These are phyloP conservation scores for Varanus salvator DNA, from an alignment of 2,113 vertebrate species.

Conservation along the genomic window DNA sequence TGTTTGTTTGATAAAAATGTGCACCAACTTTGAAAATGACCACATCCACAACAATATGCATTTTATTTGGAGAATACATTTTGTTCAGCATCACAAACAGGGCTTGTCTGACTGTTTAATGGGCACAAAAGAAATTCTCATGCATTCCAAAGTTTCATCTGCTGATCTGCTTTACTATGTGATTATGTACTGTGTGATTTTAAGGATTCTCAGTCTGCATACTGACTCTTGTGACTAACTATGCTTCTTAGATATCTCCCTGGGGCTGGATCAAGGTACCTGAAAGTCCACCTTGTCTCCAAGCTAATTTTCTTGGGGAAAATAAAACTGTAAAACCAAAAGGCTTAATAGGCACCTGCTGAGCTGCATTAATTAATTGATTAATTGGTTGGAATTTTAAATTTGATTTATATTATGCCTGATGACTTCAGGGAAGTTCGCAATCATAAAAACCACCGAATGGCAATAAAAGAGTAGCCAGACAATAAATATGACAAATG, in stretches of 20 bases:
- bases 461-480: too few relatives aligned
- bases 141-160: not conserved
- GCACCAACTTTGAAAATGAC: too few relatives aligned
- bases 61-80: too few relatives aligned
- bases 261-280: not conserved
- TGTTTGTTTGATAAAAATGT: too few relatives aligned
- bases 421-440: too few relatives aligned
- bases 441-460: too few relatives aligned
- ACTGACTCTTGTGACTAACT: not conserved
- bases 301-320: conserved; percentile 28
- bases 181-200: not conserved
- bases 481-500: too few relatives aligned
- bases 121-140: too few relatives aligned
- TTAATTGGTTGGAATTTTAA: not conserved
- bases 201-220: not conserved
- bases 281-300: not conserved
- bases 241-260: conserved; percentile 3
- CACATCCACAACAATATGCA: too few relatives aligned
- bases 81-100: too few relatives aligned
- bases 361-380: not conserved
- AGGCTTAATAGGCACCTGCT: not conserved
- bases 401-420: too few relatives aligned
- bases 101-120: too few relatives aligned
- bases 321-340: not conserved
- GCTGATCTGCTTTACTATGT: not conserved